Base-by-base conservation (phyloP, 1,140 invertebrate species). In the Philotrypesis tridentata region DNA sequence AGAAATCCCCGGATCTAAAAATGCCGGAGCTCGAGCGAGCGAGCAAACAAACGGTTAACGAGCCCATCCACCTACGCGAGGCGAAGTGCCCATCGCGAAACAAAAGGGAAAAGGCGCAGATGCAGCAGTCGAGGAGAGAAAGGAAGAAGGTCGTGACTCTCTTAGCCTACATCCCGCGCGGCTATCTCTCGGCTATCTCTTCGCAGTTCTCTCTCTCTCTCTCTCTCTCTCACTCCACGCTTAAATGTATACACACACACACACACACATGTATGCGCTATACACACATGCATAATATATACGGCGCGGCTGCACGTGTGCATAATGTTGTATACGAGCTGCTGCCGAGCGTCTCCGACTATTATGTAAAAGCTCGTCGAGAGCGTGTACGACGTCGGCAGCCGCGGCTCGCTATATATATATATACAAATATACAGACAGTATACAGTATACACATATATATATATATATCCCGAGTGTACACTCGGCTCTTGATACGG, bases 141-240 rank as follows among this genome's bases (percentile, higher is more conserved):
- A 87, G 87, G 87, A 89, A 88, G 89, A 91, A 88, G 87, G 88
- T 91, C 90, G 90, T 90, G 89, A 91, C 89, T 91, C 88, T 88
- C 87, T 87, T 91, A 91, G 89, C 90, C 90, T 90, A 91, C 88
- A 91, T 91, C 88, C 85, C 86, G 88, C 86, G 84, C 27, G 48
- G 77, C 60, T 79, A 73, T 80, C 79, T 74, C 43, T 25, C 17
- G 74, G 31, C 70, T 80, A 80, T 80, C 79, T 73, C 37, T 70
- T 14, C 48, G 48, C 48, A 55, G 48, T 17, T 55, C 48, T 3
- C 48, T 21, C 3, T 55, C 7, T 43, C n/a, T n/a, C n/a, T n/a
- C n/a, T n/a, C n/a, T n/a, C n/a, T n/a, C n/a, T n/a, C n/a, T n/a
- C n/a, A n/a, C n/a, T n/a, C n/a, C n/a, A 43, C 40, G 12, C 1